Evolutionary conservation across 2,113 vertebrate genomes (phyloP), one percentile per base, ranked within the genome.

Genomic region (Mormyrus lacerda): DNA sequence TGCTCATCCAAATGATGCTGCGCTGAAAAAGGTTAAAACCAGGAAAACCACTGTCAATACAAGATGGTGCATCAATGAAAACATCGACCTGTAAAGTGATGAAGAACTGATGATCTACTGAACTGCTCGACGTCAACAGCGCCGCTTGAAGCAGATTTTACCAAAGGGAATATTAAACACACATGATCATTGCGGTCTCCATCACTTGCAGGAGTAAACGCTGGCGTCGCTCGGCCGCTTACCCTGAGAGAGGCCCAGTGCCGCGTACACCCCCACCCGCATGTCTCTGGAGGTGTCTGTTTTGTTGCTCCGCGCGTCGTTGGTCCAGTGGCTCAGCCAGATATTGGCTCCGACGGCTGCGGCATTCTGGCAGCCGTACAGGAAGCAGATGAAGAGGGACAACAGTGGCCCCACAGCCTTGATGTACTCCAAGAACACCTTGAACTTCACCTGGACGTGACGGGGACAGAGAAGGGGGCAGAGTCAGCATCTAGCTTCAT

Each of bases 241-340:
- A 99, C 98, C 98, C 96, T 99, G 98, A 90, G 98, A 65, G 55
- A 99, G 87, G 90, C 98, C 98, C 91, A 99, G 92, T 1, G 97
- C 93, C 0, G 98, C 98, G 0, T 98, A 99, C 93, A 99, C 97
- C 5, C 97, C 97, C 0, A 99, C 95, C 69, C 98, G 94, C 94
- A 91, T 91, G 6, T 93, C 19, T 11, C 95, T 94, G 27, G 94
- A 95, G 0, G 94, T 93, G 73, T 95, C 93, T 1, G 94, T 97
- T 6, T 90, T 90, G 0, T 95, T 97, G 0, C 15, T 8, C 0
- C 27, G 17, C 0, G 95, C 93, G 53, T 99, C 98, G 0, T 97
- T 97, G 90, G 97, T 97, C 98, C 98, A 99, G 89, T 94, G 93
- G 44, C 98, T 99, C 90, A 99, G 98, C 98, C 98, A 99, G 91